phyloP scores from a whole-genome alignment of 1,140 invertebrate species.

The Hyphantria cunea region DNA sequence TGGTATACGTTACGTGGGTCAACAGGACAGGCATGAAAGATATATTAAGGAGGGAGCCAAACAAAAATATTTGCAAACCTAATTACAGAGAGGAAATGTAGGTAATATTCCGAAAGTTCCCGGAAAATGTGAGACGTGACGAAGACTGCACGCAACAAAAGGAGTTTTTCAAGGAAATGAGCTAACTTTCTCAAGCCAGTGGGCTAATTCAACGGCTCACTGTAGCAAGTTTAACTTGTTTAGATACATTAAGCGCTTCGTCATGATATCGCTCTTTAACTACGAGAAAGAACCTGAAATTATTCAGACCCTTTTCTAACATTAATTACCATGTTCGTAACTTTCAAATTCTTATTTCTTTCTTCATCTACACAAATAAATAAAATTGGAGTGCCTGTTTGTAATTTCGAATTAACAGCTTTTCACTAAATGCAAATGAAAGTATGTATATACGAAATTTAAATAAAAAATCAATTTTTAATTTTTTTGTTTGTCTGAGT shows the following conservation, averaged over 20 bases:
- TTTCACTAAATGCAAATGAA: no score
- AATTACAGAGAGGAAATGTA: constrained; percentile 49
- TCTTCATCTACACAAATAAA: no score
- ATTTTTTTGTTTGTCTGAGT: no score
- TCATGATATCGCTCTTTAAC: constrained; percentile 13
- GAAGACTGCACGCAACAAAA: constrained; percentile 44
- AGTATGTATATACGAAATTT: no score
- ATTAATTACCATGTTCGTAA: constrained; percentile 1
- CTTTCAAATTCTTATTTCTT: no score
- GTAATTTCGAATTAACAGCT: no score
- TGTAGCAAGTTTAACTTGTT: constrained; percentile 31
- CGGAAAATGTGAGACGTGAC: constrained; percentile 46
- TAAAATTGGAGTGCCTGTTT: no score
- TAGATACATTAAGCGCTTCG: constrained; percentile 17
- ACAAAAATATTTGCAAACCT: constrained; percentile 51
- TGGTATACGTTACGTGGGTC: constrained; percentile 34
- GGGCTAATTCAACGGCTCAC: constrained; percentile 39
- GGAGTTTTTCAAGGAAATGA: constrained; percentile 62
- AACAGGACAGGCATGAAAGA: constrained; percentile 45
- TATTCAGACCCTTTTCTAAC: constrained; percentile 6
- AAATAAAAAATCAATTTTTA: no score
- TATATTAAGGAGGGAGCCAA: constrained; percentile 42
- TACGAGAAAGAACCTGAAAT: constrained; percentile 11
- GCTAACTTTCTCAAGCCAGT: constrained; percentile 50
- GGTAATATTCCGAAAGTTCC: constrained; percentile 42